phyloP scores from a whole-genome alignment of 2,888 invertebrate genomes.

The Phanerotoma sp. region DNA sequence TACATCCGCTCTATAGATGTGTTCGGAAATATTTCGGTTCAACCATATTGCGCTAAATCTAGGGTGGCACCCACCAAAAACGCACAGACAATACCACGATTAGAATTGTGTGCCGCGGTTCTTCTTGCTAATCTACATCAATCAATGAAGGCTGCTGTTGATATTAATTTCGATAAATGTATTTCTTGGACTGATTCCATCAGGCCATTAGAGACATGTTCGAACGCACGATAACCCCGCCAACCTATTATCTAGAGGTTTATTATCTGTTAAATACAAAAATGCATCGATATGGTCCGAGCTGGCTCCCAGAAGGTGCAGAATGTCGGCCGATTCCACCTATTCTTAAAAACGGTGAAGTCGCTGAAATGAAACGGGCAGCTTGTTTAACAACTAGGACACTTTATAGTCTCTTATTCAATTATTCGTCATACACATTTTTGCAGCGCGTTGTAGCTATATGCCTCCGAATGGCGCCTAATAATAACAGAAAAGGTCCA shows the following conservation, averaged over 20 bases:
- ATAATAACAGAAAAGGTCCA: too few relatives aligned
- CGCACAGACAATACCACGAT: conserved; percentile 32
- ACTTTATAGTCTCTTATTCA: too few relatives aligned
- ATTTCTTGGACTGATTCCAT: conserved; percentile 38
- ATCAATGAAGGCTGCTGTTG: conserved; percentile 2
- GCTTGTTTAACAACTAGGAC: too few relatives aligned
- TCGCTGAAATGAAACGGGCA: too few relatives aligned
- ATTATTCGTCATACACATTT: too few relatives aligned
- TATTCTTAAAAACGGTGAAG: too few relatives aligned
- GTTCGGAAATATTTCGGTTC: conserved; percentile 4
- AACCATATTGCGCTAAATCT: conserved; percentile 38
- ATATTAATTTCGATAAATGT: conserved; percentile 7
- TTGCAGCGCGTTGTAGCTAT: too few relatives aligned
- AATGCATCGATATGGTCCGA: conserved; percentile 11
- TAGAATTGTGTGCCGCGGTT: conserved; percentile 38
- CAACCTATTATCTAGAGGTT: conserved; percentile 18
- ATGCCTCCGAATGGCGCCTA: too few relatives aligned
- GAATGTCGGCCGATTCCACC: too few relatives aligned
- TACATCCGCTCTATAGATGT: conserved; percentile 26
- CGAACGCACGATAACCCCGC: conserved; percentile 20
- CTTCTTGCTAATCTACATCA: conserved; percentile 24
- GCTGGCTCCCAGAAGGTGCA: conserved; percentile 9
- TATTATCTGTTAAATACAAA: conserved; percentile 4
- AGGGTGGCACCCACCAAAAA: conserved; percentile 41
- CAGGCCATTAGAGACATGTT: conserved; percentile 29